Evolutionary conservation across 2,888 invertebrate species (phyloP).

Genomic region (Xylota sylvarum): DNA sequence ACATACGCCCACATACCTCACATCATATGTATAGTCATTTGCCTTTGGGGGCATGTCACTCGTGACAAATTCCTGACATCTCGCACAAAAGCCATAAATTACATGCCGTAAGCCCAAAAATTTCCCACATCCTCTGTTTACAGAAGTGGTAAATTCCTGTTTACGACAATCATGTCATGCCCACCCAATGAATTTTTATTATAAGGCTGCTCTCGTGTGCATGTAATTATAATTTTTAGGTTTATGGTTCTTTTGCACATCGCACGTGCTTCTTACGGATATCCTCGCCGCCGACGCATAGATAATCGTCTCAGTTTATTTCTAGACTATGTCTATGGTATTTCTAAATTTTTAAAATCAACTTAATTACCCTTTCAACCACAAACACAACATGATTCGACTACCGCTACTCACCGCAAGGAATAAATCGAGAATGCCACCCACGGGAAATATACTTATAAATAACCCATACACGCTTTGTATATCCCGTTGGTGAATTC

Average conservation of each 20-base stretch:
- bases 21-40: constrained; percentile 14
- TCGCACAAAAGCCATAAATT: constrained; percentile 19
- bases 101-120: constrained; percentile 36
- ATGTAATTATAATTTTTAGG: constrained; percentile 34
- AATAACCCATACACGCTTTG: background rate
- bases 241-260: constrained; percentile 6
- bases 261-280: constrained; percentile 8
- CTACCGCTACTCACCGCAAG: background rate
- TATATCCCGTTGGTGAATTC: background rate
- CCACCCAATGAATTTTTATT: constrained; percentile 10
- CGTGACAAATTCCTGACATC: constrained; percentile 38
- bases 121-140: constrained; percentile 57
- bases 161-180: constrained; percentile 29
- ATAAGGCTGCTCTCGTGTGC: background rate
- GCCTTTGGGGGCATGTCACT: background rate
- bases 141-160: constrained; percentile 61
- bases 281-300: background rate
- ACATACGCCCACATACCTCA: background rate
- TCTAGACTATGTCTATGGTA: constrained; percentile 15
- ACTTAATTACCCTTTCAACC: constrained; percentile 23
- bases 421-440: constrained; percentile 42
- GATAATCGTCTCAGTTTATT: background rate
- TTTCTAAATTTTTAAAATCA: constrained; percentile 7
- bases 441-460: constrained; percentile 28
- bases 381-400: constrained; percentile 10